Base-by-base conservation (phyloP, 1,140 invertebrate genomes). In the Centruroides vittatus region DNA sequence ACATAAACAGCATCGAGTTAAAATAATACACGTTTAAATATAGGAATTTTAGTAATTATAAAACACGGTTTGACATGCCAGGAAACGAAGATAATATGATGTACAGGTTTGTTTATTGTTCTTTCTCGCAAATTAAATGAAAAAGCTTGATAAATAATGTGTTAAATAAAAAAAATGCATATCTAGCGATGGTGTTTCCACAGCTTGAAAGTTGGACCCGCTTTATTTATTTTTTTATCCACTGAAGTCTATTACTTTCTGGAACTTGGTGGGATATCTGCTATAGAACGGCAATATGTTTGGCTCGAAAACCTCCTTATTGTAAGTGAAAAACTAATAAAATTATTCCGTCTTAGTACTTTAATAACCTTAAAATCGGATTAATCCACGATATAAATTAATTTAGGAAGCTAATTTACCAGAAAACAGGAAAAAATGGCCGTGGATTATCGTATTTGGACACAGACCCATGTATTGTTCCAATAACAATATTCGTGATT, bases 391-490 rank as follows among this genome's bases (percentile, higher is more conserved):
- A 23, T 23, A 23, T 23, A 23, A 7, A 23, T 36, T 53, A 53
- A 53, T 53, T 53, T 53, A 75, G 71, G 73, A 75, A 68, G 81
- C 81, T 5, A 80, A 76, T 59, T 70, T 70, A 59, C 75, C 80
- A 47, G 73, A 78, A 53, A 82, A 82, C 65, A 80, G 88, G 69
- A 70, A 71, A 35, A 75, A 80, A 61, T 79, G 81, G 41, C 93
- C 94, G 0, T 98, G 94, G 94, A 90, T 98, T 60, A 82, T 98
- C 48, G 82, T 87, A 8, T 88, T 84, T 73, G 93, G 91, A 12
- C 93, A 98, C 73, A 78, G 93, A 35, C 93, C 94, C 2, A 95
- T 98, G 93, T 98, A 97, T 72, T 98, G 94, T 73, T 93, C 91
- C 61, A 91, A 95, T 72, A 78, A 77, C 65, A 85, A 94, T 71